phyloP scores from a whole-genome alignment of 2,113 vertebrate species.

The Passer montanus region DNA sequence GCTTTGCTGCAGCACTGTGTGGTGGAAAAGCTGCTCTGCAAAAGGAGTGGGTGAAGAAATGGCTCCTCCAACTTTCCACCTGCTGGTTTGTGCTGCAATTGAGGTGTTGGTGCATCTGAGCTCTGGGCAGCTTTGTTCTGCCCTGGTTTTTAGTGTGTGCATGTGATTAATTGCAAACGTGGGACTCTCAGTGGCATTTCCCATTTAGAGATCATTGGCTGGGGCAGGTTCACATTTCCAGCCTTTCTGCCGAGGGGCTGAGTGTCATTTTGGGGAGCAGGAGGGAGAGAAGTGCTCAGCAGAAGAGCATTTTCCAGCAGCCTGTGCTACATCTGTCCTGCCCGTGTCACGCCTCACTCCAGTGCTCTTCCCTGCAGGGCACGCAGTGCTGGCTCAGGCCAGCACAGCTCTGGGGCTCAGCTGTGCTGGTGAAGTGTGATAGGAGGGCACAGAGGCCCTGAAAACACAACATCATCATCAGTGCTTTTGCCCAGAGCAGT shows the following conservation, averaged over 20 bases:
- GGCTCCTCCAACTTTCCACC: neutral
- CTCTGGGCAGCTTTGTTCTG: neutral
- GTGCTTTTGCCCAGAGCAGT: neutral
- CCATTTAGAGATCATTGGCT: neutral
- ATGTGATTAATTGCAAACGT: neutral
- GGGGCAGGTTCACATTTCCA: neutral
- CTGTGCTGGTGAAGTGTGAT: neutral
- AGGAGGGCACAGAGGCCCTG: neutral
- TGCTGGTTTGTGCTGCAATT: neutral
- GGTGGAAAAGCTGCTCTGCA: neutral
- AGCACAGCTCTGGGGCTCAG: neutral
- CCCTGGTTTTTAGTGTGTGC: neutral
- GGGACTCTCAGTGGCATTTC: fast-evolving
- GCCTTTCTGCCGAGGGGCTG: neutral
- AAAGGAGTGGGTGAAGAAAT: neutral
- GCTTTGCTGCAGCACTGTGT: neutral
- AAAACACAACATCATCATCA: fast-evolving
- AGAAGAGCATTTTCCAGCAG: neutral
- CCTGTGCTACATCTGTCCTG: neutral
- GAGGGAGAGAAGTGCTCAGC: neutral
- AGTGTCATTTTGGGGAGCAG: neutral
- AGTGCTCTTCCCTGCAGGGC: neutral
- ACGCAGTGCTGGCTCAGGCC: neutral
- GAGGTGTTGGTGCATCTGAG: neutral
- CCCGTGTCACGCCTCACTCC: neutral